These are phyloP conservation scores for Lasaia peninsularis DNA, from an alignment of 1,140 invertebrate species.

Conservation along the genomic window DNA sequence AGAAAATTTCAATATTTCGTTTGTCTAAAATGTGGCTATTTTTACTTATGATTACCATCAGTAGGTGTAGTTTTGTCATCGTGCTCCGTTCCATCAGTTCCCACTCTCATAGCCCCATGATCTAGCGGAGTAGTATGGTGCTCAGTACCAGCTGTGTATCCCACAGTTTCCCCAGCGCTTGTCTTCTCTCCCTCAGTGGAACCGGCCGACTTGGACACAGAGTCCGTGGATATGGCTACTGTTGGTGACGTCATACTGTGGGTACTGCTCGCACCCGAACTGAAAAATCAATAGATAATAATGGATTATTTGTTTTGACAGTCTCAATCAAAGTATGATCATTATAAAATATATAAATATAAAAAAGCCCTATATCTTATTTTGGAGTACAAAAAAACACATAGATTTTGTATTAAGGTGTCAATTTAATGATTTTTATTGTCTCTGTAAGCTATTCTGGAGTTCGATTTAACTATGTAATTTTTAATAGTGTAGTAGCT, in stretches of 20 bases:
- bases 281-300: conserved; percentile 37
- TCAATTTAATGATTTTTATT: too few relatives aligned
- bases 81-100: conserved; percentile 37
- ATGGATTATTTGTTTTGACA: too few relatives aligned
- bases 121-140: conserved; percentile 45
- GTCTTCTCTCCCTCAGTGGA: conserved; percentile 27
- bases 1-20: too few relatives aligned
- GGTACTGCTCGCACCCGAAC: conserved; percentile 55
- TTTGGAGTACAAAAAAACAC: too few relatives aligned
- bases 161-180: background rate
- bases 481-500: too few relatives aligned
- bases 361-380: too few relatives aligned
- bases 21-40: too few relatives aligned
- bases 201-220: conserved; percentile 40
- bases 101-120: conserved; percentile 62
- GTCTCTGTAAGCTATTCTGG: too few relatives aligned
- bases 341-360: too few relatives aligned
- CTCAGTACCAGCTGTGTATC: background rate
- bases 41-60: conserved; percentile 45
- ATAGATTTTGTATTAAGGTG: too few relatives aligned
- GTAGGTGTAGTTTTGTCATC: conserved; percentile 54
- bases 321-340: too few relatives aligned
- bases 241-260: conserved; percentile 62
- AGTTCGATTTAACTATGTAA: too few relatives aligned
- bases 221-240: conserved; percentile 38